phyloP scores from a whole-genome alignment of 2,888 invertebrate species.

The Miltochrista miniata region DNA sequence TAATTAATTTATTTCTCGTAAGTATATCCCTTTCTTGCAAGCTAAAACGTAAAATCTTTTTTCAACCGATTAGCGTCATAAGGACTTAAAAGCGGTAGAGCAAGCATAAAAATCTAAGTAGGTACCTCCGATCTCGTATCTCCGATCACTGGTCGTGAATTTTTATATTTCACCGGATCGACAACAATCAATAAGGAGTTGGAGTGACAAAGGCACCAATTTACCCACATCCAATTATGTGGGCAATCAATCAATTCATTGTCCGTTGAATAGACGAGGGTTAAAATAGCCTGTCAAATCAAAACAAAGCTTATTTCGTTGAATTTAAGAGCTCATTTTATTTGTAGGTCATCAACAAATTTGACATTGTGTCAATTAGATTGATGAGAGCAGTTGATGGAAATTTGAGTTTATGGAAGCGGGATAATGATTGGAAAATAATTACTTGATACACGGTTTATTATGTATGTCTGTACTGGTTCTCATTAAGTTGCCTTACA shows the following conservation, averaged over 20 bases:
- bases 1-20: no score
- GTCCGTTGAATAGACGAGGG: slow-evolving; percentile 20
- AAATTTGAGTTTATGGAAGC: slow-evolving; percentile 12
- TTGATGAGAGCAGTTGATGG: slow-evolving; percentile 16
- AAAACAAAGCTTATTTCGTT: slow-evolving; percentile 16
- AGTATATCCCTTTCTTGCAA: no score
- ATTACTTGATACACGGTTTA: background rate
- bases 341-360: slow-evolving; percentile 1
- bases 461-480: no score
- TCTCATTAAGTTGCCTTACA: no score
- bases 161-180: background rate
- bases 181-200: slow-evolving; percentile 3
- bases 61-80: no score
- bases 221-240: slow-evolving; percentile 31
- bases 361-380: slow-evolving; percentile 23
- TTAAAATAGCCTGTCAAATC: slow-evolving; percentile 6
- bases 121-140: no score
- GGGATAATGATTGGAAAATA: slow-evolving; percentile 6
- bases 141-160: background rate
- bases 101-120: no score
- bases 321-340: slow-evolving; percentile 13
- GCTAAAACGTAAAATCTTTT: no score
- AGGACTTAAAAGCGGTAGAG: no score
- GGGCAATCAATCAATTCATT: slow-evolving; percentile 39
- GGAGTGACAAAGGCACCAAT: slow-evolving; percentile 14